phyloP scores from a whole-genome alignment of 2,113 vertebrate species.

The Cricetomys ansorgei region DNA sequence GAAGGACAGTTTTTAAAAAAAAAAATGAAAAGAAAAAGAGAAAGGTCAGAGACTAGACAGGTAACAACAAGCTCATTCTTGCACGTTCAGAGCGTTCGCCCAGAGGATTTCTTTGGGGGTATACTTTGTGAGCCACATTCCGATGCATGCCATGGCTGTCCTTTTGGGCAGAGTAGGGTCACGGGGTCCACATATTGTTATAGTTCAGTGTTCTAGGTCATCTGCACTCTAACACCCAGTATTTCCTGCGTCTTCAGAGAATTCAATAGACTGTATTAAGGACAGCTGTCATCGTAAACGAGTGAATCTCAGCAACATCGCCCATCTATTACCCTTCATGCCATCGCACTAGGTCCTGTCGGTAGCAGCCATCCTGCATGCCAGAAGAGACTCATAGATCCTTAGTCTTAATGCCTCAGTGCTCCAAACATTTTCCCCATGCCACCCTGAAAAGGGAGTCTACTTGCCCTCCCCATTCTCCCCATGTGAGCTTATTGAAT shows the following conservation, averaged over 20 bases:
- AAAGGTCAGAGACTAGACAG: slow-evolving; percentile 77
- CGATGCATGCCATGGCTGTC: neutral
- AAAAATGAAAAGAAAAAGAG: neutral
- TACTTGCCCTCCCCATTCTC: neutral
- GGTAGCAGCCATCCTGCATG: neutral
- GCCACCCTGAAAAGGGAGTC: neutral
- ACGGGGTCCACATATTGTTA: neutral
- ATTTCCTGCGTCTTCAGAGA: neutral
- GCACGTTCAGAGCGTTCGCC: slow-evolving; percentile 45
- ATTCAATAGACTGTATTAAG: neutral
- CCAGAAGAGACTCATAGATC: neutral
- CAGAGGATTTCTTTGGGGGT: slow-evolving; percentile 21
- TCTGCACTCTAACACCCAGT: neutral
- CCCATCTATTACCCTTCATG: neutral
- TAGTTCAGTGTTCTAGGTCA: neutral
- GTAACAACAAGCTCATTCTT: slow-evolving; percentile 68
- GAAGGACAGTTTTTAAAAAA: slow-evolving; percentile 69
- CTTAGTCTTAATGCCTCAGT: neutral
- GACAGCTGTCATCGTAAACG: slow-evolving; percentile 27
- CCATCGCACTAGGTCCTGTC: neutral
- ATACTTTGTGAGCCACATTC: neutral
- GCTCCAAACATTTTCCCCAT: neutral
- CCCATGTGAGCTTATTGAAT: neutral
- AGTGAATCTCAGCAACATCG: neutral
- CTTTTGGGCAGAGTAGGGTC: neutral